Percentiles rank a stretch among this genome's conserved stretches.
Evolutionary conservation across 2,888 invertebrate genomes (phyloP).

Genomic region (Empis livida): DNA sequence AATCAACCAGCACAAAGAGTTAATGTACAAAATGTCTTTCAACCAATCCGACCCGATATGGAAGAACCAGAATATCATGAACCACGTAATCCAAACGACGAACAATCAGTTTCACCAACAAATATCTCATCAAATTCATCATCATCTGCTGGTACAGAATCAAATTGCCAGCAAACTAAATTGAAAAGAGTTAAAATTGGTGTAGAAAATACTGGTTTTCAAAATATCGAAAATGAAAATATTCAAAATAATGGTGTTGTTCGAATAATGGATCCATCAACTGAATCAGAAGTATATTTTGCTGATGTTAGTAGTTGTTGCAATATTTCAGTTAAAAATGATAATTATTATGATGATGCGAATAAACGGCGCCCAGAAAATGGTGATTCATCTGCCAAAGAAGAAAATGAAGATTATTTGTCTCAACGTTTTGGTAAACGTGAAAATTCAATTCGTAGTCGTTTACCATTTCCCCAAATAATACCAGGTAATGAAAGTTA

Average conservation of each 20-base stretch:
- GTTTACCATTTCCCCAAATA: slow-evolving; percentile 41
- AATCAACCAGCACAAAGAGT: slow-evolving; percentile 25
- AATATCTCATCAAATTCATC: background rate
- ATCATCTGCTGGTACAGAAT: background rate
- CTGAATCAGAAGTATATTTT: slow-evolving; percentile 75
- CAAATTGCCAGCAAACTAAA: background rate
- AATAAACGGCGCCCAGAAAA: slow-evolving; percentile 13
- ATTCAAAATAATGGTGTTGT: slow-evolving; percentile 17
- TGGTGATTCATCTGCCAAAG: slow-evolving; percentile 11
- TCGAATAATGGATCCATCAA: slow-evolving; percentile 38
- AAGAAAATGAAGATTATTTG: slow-evolving; percentile 43
- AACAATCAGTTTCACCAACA: slow-evolving; percentile 8
- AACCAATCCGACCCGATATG: slow-evolving; percentile 9
- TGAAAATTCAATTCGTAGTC: slow-evolving; percentile 45
- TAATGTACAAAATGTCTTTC: slow-evolving; percentile 38
- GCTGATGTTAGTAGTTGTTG: slow-evolving; percentile 78
- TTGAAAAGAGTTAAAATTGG: slow-evolving; percentile 36
- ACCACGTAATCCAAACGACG: slow-evolving; percentile 19
- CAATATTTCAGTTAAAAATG: slow-evolving; percentile 52
- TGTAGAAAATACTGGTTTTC: slow-evolving; percentile 65
- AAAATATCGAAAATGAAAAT: slow-evolving; percentile 45
- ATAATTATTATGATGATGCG: slow-evolving; percentile 34
- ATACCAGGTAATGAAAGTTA: slow-evolving; percentile 8
- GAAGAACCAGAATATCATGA: slow-evolving; percentile 29
- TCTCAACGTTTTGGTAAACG: slow-evolving; percentile 43